A percentile compares a stretch with the other conserved stretches of the same genome.
Evolutionary conservation across 2,113 vertebrate species (phyloP).

Genomic region (Muscicapa adusta): DNA sequence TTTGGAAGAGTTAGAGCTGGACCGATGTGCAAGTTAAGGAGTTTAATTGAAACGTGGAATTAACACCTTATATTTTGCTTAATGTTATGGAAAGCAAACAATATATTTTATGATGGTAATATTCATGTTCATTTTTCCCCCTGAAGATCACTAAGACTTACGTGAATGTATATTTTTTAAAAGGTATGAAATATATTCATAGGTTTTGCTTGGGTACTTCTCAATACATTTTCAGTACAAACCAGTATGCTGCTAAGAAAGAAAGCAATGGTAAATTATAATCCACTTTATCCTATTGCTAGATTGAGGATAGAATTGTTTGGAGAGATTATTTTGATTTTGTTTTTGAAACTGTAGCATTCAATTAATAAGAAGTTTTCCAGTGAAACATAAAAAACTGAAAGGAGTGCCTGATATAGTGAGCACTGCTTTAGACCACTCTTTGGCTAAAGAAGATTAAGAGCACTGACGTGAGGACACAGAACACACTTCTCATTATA

Average conservation of each 20-base stretch:
- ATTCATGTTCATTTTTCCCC: background rate
- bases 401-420: background rate
- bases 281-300: background rate
- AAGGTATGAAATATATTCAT: rapidly evolving
- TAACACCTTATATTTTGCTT: background rate
- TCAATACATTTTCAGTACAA: background rate
- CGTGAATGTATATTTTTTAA: background rate
- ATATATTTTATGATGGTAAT: background rate
- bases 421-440: background rate
- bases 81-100: background rate
- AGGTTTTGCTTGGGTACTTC: background rate
- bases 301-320: background rate
- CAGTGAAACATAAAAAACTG: background rate
- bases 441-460: background rate
- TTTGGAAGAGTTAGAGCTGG: background rate
- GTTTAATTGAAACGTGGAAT: background rate
- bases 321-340: background rate
- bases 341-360: background rate
- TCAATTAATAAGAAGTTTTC: background rate
- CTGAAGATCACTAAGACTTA: background rate
- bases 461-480: background rate
- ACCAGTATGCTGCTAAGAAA: background rate
- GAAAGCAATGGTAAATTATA: background rate
- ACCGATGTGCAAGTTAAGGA: background rate
- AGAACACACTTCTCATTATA: background rate